These are phyloP conservation scores for Eumerus sabulonum DNA, from an alignment of 2,888 invertebrate genomes.

Conservation along the genomic window DNA sequence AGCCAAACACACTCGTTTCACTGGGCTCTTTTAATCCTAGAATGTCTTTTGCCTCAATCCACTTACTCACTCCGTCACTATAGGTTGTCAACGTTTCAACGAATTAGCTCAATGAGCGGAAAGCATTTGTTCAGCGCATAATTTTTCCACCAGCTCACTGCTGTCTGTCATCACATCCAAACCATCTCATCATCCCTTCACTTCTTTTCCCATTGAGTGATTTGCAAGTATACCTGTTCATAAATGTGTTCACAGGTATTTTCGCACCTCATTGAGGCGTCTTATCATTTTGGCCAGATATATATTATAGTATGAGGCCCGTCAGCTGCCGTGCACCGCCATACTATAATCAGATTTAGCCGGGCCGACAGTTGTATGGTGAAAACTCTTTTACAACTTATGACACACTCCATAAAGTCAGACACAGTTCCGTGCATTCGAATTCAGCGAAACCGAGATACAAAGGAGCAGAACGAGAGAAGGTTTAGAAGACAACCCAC, in stretches of 20 bases:
- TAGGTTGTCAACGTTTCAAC: slow-evolving; percentile 38
- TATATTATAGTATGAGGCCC: slow-evolving; percentile 10
- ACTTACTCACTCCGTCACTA: no score
- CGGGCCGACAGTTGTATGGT: slow-evolving; percentile 2
- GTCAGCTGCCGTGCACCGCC: slow-evolving; percentile 1
- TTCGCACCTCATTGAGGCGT: slow-evolving; percentile 63
- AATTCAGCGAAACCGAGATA: background rate
- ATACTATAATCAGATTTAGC: slow-evolving; percentile 27
- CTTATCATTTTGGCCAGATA: slow-evolving; percentile 49
- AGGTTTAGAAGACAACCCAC: background rate
- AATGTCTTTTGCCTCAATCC: no score
- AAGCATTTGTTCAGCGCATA: slow-evolving; percentile 56
- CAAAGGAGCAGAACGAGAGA: background rate
- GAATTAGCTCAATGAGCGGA: slow-evolving; percentile 60
- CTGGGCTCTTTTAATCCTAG: no score
- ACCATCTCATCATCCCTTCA: slow-evolving; percentile 29
- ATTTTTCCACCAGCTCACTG: slow-evolving; percentile 18
- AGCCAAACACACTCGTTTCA: no score
- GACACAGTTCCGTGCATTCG: slow-evolving; percentile 9
- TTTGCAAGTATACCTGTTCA: slow-evolving; percentile 62
- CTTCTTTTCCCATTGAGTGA: slow-evolving; percentile 22
- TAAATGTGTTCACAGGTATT: slow-evolving; percentile 64
- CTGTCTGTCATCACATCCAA: slow-evolving; percentile 23
- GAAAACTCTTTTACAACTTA: slow-evolving; percentile 25
- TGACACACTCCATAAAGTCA: slow-evolving; percentile 49